These are phyloP conservation scores for Alligator sinensis DNA, from an alignment of 2,113 vertebrate genomes.

Conservation along the genomic window DNA sequence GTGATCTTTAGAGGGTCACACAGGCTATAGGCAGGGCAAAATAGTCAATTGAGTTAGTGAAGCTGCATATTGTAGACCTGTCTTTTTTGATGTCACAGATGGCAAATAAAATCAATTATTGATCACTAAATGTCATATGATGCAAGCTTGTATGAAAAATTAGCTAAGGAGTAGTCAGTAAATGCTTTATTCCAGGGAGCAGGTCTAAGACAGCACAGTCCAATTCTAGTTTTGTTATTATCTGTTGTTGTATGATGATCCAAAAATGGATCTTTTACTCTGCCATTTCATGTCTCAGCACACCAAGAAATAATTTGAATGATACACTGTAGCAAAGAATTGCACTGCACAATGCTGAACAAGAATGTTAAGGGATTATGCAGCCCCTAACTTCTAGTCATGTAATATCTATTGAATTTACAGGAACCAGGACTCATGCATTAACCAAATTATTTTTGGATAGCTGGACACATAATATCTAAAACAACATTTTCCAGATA, in stretches of 20 bases:
- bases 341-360: not conserved
- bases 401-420: not conserved
- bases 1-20: slow-evolving; percentile 23
- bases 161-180: too few species aligned
- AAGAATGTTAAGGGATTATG: not conserved
- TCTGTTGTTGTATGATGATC: not conserved
- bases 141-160: not conserved
- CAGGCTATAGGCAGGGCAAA: not conserved
- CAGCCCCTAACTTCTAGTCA: not conserved
- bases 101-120: not conserved
- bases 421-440: slow-evolving; percentile 29
- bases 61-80: slow-evolving; percentile 31
- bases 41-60: slow-evolving; percentile 12
- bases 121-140: slow-evolving; percentile 11
- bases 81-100: slow-evolving; percentile 7
- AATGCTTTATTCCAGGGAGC: not conserved
- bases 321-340: not conserved
- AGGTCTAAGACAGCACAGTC: not conserved
- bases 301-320: not conserved
- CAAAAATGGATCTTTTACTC: not conserved
- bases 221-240: not conserved
- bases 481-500: slow-evolving; percentile 8
- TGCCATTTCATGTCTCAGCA: not conserved
- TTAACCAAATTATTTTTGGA: slow-evolving; percentile 35
- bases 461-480: not conserved